Evolutionary conservation across 2,113 vertebrate species (phyloP).

Genomic region (Nesogale talazaci): DNA sequence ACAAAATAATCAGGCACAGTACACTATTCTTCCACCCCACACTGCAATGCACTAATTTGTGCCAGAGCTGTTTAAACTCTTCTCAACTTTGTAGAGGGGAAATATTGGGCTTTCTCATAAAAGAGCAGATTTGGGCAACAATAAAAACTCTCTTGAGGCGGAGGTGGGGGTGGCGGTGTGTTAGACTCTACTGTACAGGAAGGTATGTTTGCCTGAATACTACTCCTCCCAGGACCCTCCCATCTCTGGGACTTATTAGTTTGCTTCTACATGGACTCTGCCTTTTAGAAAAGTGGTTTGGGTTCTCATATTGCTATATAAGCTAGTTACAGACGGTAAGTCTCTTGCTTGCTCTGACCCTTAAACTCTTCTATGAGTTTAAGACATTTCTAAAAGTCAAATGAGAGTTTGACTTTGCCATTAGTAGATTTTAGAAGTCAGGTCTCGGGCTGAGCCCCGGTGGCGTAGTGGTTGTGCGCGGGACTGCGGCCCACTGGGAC

Average conservation of each 20-base stretch:
- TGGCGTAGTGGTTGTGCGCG: no score
- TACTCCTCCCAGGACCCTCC: neutral
- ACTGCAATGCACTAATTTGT: neutral
- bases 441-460: no score
- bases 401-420: neutral
- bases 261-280: neutral
- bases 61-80: neutral
- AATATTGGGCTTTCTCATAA: neutral
- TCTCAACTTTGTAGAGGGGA: neutral
- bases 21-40: neutral
- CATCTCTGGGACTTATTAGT: neutral
- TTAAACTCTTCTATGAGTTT: neutral
- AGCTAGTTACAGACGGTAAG: neutral
- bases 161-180: neutral
- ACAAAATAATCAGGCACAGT: neutral
- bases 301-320: neutral
- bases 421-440: neutral
- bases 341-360: neutral
- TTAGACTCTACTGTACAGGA: no score
- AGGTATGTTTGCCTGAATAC: neutral
- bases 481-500: no score
- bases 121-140: neutral
- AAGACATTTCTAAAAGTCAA: slow-evolving; percentile 1
- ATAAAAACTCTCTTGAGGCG: neutral
- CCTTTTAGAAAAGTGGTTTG: neutral